These are phyloP conservation scores for Petrolisthes manimaculis DNA, from an alignment of 2,888 invertebrate species.

Conservation along the genomic window DNA sequence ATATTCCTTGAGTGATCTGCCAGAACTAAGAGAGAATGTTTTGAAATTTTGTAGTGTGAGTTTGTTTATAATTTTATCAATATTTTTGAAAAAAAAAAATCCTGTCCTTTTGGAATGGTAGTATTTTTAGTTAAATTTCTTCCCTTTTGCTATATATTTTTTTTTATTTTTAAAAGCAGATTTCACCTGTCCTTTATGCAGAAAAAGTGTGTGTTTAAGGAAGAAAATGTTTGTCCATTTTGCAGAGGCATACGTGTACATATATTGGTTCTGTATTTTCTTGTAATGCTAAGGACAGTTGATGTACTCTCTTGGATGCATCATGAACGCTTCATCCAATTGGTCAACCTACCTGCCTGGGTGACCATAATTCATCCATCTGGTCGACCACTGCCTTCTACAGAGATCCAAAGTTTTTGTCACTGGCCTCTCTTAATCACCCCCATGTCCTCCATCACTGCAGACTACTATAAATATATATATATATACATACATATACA, in stretches of 20 bases:
- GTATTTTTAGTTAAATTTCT: too few species aligned
- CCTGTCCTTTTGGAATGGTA: too few species aligned
- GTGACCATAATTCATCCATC: too few species aligned
- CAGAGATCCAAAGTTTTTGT: too few species aligned
- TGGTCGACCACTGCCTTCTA: conserved; percentile 14
- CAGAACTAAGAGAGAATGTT: conserved; percentile 10
- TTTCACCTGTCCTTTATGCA: too few species aligned
- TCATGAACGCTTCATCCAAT: too few species aligned
- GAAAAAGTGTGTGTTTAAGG: too few species aligned
- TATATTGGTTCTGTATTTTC: conserved; percentile 14
- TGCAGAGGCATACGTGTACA: not conserved
- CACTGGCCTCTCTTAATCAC: not conserved
- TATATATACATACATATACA: not conserved
- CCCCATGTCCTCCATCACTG: conserved; percentile 38
- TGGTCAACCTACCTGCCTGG: too few species aligned
- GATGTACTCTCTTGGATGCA: not conserved
- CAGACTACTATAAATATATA: conserved; percentile 37
- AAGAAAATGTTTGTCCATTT: too few species aligned
- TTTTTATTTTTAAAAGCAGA: too few species aligned
- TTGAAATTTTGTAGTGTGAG: conserved; percentile 29
- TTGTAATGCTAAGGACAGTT: conserved; percentile 16
- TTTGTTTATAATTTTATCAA: not conserved
- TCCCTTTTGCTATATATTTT: too few species aligned
- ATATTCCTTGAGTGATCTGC: conserved; percentile 42
- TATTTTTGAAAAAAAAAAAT: too few species aligned